Evolutionary conservation across 2,113 vertebrate species (phyloP), one percentile per base, ranked within the genome.

Genomic region (Pseudopipra pipra): DNA sequence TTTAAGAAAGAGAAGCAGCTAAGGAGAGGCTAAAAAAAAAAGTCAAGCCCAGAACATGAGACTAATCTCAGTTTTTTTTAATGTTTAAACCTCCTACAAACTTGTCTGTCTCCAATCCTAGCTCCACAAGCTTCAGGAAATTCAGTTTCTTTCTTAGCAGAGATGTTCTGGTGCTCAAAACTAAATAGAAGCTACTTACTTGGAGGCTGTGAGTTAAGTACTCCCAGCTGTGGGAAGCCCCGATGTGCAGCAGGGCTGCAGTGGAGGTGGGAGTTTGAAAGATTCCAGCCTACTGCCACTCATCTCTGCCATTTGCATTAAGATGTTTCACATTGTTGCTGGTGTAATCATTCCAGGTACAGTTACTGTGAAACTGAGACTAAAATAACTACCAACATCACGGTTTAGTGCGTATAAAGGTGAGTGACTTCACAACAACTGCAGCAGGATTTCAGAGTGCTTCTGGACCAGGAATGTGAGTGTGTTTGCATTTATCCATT

Each of bases 301-400:
- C 93, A 85, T 30, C 47, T 15, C 68, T 86, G 91, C 30, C 2
- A 0, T 52, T 6, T 41, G 55, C 85, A 54, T 49, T 58, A 65
- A 70, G 72, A 77, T 25, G 67, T 82, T 93, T 92, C 62, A 18
- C 73, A 39, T 17, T 66, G 86, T 6, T 87, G 56, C 37, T 89
- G 72, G 25, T 41, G 56, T 85, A 75, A 87, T 90, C 86, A 81
- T 84, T 82, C 66, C 65, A 89, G 79, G 92, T 94, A 95, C 35
- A 30, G 80, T 87, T 56, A 81, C 79, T 80, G 75, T 67, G 82
- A 90, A 95, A 91, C 43, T 20, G 66, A 95, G 72, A 75, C 67
- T 59, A 49, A 96, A 96, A 89, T 78, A 92, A 89, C 95, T 65
- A 43, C 83, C 61, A 46, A 75, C 56, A 22, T 37, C 61, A 85